These are phyloP conservation scores for Leptonema lineaticorne DNA, from an alignment of 1,140 invertebrate species.

Conservation along the genomic window DNA sequence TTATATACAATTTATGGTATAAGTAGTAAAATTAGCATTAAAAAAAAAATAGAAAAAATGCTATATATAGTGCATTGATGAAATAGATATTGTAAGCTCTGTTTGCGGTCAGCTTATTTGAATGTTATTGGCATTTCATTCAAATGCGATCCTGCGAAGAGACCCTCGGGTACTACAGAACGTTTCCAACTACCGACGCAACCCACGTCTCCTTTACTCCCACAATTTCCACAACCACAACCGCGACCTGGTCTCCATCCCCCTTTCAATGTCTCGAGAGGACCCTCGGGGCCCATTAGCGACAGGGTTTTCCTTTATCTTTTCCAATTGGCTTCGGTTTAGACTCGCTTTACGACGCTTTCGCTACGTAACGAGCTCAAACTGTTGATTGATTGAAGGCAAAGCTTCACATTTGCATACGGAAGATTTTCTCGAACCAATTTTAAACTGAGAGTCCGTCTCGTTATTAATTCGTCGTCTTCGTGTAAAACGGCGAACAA, in stretches of 20 bases:
- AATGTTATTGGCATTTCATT: constrained; percentile 19
- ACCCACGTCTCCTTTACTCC: not conserved
- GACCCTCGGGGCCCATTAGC: constrained; percentile 34
- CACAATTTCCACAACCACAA: not conserved
- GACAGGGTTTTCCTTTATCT: constrained; percentile 37
- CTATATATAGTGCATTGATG: no score
- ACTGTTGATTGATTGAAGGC: constrained; percentile 37
- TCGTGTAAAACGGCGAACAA: no score
- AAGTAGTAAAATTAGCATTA: no score
- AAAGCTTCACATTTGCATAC: not conserved
- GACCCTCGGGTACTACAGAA: constrained; percentile 17
- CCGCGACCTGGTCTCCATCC: constrained; percentile 14
- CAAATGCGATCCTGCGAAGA: constrained; percentile 10
- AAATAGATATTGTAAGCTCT: no score
- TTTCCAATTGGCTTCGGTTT: constrained; percentile 28
- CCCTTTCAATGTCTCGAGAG: constrained; percentile 15
- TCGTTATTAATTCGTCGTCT: no score
- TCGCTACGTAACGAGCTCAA: constrained; percentile 26
- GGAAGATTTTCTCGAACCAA: no score
- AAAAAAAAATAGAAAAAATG: no score
- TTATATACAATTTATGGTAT: no score
- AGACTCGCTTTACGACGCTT: constrained; percentile 7
- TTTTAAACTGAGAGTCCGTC: no score
- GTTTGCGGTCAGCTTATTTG: constrained; percentile 10
- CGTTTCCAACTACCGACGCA: no score